Evolutionary conservation across 1,140 invertebrate species (phyloP).

Genomic region (Euglossa dilemma): DNA sequence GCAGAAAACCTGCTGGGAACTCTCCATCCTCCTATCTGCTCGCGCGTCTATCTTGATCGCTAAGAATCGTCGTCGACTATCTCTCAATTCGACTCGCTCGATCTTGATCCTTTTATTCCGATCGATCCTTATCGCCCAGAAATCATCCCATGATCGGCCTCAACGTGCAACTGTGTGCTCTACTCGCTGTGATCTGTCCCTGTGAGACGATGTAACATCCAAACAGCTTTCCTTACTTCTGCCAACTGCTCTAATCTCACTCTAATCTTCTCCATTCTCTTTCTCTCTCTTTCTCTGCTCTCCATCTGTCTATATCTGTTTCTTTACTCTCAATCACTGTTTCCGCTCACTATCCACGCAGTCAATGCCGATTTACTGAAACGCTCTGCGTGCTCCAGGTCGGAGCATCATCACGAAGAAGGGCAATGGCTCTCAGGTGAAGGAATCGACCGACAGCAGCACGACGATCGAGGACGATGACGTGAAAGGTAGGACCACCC

Average conservation of each 20-base stretch:
- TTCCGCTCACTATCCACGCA: constrained; percentile 23
- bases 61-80: background rate
- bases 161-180: constrained; percentile 23
- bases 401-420: constrained; percentile 95
- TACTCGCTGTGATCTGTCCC: constrained; percentile 6
- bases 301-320: constrained; percentile 16
- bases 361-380: constrained; percentile 61
- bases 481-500: constrained; percentile 88
- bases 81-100: background rate
- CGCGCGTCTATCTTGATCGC: constrained; percentile 20
- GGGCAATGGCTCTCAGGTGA: constrained; percentile 96
- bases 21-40: background rate
- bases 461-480: constrained; percentile 96
- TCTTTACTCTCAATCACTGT: constrained; percentile 32
- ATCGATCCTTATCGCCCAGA: too few species aligned
- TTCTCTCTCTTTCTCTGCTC: background rate
- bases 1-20: background rate
- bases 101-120: background rate
- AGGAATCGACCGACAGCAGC: constrained; percentile 96
- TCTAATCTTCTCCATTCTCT: constrained; percentile 1
- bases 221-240: background rate
- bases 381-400: constrained; percentile 83
- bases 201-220: background rate
- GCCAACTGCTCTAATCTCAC: constrained; percentile 11
- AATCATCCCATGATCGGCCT: background rate